Evolutionary conservation across 2,113 vertebrate genomes (phyloP).

Genomic region (Perca flavescens): DNA sequence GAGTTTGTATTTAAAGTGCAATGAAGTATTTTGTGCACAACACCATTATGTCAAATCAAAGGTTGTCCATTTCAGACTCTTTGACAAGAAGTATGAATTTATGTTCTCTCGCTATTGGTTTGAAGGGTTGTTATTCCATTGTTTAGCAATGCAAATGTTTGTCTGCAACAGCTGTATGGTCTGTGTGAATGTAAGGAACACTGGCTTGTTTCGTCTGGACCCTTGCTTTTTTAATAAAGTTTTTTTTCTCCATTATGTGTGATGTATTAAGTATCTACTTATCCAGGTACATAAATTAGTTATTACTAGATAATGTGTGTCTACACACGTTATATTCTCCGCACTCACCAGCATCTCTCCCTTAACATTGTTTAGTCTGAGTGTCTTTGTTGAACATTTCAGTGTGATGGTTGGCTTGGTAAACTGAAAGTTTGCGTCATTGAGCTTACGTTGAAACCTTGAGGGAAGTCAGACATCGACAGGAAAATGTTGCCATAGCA

Average conservation of each 20-base stretch:
- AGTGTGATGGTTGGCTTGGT: not conserved
- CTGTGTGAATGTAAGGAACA: conserved; percentile 45
- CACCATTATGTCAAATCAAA: conserved; percentile 3
- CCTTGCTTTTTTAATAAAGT: conserved; percentile 52
- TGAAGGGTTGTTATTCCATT: conserved; percentile 14
- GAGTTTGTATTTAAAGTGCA: not conserved
- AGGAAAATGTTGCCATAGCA: conserved; percentile 34
- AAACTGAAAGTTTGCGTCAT: not conserved
- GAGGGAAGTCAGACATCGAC: conserved; percentile 2
- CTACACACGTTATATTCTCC: too few relatives aligned
- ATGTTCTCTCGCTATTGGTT: not conserved
- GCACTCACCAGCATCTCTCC: not conserved
- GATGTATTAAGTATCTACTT: not conserved
- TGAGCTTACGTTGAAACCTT: not conserved
- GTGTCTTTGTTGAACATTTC: not conserved
- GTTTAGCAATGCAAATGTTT: conserved; percentile 17
- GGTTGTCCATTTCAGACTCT: not conserved
- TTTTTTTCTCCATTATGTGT: not conserved
- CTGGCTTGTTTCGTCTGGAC: conserved; percentile 39
- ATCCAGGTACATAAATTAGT: not conserved
- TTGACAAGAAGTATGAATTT: not conserved
- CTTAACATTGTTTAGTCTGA: not conserved
- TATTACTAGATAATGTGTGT: not conserved
- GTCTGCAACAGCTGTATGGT: conserved; percentile 10
- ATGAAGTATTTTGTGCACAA: fast-evolving